Percentiles rank a stretch among this genome's conserved stretches.
phyloP scores from a whole-genome alignment of 2,113 vertebrate genomes.

The Phoxinus phoxinus region DNA sequence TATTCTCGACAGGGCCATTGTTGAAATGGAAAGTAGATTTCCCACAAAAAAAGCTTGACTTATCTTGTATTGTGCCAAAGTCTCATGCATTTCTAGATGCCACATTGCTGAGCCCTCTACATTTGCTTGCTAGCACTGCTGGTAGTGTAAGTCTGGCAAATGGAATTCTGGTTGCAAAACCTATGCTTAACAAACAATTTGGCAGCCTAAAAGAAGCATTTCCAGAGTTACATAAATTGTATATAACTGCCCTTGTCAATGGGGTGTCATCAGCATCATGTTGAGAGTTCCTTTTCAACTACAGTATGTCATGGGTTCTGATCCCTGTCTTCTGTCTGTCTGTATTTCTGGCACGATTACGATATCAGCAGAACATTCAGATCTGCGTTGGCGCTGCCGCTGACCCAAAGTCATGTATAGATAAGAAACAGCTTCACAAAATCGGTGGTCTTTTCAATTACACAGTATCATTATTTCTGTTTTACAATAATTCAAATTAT shows the following conservation, averaged over 20 bases:
- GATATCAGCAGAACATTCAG: too few species aligned
- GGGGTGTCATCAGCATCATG: neutral
- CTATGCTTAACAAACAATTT: slow-evolving; percentile 14
- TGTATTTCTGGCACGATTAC: too few species aligned
- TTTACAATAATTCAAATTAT: too few species aligned
- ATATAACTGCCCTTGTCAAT: slow-evolving; percentile 16
- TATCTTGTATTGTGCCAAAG: slow-evolving; percentile 1
- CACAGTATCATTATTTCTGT: too few species aligned
- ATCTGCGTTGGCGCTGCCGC: too few species aligned
- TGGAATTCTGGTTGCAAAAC: slow-evolving; percentile 20
- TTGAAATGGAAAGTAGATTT: slow-evolving; percentile 42
- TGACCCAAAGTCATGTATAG: too few species aligned
- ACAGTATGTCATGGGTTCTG: neutral
- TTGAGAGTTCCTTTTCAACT: neutral
- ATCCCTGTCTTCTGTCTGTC: neutral
- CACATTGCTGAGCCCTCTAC: neutral
- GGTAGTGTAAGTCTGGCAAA: neutral
- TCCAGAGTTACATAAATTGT: slow-evolving; percentile 13
- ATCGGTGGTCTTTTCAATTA: too few species aligned
- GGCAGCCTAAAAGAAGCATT: slow-evolving; percentile 14
- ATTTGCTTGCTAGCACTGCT: slow-evolving; percentile 12
- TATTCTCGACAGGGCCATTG: slow-evolving; percentile 6
- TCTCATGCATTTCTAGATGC: slow-evolving; percentile 22
- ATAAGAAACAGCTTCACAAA: too few species aligned
- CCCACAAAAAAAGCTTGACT: slow-evolving; percentile 9